Percentiles rank a stretch among this genome's conserved stretches.
Evolutionary conservation across 2,113 vertebrate genomes (phyloP).

Genomic region (Grallaria varia): DNA sequence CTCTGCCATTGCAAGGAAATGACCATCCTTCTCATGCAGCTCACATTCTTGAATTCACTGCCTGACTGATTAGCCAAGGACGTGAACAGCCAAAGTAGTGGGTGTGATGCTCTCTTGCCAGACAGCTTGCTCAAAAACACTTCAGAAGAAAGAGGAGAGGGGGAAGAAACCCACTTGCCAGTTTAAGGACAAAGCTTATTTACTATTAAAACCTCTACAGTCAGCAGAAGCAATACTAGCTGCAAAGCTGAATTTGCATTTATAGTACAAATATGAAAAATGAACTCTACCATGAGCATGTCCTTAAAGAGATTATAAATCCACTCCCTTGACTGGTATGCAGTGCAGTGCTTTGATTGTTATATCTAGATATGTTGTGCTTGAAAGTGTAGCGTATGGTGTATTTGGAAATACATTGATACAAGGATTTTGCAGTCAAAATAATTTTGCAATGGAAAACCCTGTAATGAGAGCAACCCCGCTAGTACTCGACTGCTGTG

Average conservation of each 20-base stretch:
- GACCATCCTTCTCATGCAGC: neutral
- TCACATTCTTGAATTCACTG: constrained; percentile 38
- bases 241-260: constrained; percentile 75
- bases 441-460: neutral
- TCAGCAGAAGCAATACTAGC: constrained; percentile 69
- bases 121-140: constrained; percentile 48
- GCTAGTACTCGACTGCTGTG: neutral
- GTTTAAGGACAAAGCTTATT: constrained; percentile 71
- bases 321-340: constrained; percentile 55
- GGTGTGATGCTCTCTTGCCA: neutral
- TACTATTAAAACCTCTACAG: constrained; percentile 67
- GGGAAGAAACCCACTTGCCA: constrained; percentile 45
- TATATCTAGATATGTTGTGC: constrained; percentile 32
- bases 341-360: constrained; percentile 43
- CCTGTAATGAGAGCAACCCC: neutral
- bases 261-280: constrained; percentile 79
- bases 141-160: neutral
- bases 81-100: neutral
- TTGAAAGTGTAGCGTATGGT: neutral
- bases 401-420: neutral
- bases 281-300: constrained; percentile 54
- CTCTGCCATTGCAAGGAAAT: constrained; percentile 25
- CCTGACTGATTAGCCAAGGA: constrained; percentile 43
- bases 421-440: neutral
- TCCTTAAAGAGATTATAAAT: constrained; percentile 76